A percentile compares a stretch with the other conserved stretches of the same genome.
Evolutionary conservation across 2,113 vertebrate species (phyloP).

Genomic region (Synodontis membranacea): DNA sequence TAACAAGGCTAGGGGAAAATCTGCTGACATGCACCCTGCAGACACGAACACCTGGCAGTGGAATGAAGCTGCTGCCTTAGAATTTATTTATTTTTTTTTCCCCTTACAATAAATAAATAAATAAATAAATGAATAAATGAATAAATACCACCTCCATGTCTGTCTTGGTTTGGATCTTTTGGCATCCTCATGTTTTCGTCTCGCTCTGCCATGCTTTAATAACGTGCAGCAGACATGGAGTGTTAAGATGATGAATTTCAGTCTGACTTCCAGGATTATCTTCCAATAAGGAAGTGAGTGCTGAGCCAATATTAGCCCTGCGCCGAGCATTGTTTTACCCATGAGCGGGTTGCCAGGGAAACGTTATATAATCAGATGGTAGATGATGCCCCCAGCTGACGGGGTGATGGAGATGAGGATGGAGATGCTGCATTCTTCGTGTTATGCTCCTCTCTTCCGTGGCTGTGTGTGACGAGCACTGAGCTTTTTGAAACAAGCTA

Average conservation of each 20-base stretch:
- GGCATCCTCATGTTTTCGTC: conserved; percentile 45
- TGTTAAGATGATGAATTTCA: conserved; percentile 53
- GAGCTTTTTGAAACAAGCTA: conserved; percentile 8
- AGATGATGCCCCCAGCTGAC: conserved; percentile 73
- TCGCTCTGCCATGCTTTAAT: conserved; percentile 46
- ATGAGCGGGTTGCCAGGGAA: conserved; percentile 77
- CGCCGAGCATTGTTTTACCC: conserved; percentile 73
- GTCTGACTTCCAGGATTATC: conserved; percentile 55
- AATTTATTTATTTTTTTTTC: too few species aligned
- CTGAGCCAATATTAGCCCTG: conserved; percentile 77
- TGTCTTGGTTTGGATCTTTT: conserved; percentile 20
- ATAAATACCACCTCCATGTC: conserved; percentile 5
- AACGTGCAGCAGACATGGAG: conserved; percentile 58
- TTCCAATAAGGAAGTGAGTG: conserved; percentile 56
- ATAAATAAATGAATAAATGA: background rate
- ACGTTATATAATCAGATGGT: conserved; percentile 75
- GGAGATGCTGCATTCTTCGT: conserved; percentile 64
- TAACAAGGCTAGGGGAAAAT: conserved; percentile 62
- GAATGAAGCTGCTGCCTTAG: conserved; percentile 21
- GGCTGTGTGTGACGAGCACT: background rate
- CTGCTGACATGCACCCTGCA: conserved; percentile 63
- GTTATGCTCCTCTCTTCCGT: conserved; percentile 34
- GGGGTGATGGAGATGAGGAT: conserved; percentile 68
- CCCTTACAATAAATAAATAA: background rate
- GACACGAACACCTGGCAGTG: conserved; percentile 42